Evolutionary conservation across 2,113 vertebrate species (phyloP).

Genomic region (Anarrhichthys ocellatus): DNA sequence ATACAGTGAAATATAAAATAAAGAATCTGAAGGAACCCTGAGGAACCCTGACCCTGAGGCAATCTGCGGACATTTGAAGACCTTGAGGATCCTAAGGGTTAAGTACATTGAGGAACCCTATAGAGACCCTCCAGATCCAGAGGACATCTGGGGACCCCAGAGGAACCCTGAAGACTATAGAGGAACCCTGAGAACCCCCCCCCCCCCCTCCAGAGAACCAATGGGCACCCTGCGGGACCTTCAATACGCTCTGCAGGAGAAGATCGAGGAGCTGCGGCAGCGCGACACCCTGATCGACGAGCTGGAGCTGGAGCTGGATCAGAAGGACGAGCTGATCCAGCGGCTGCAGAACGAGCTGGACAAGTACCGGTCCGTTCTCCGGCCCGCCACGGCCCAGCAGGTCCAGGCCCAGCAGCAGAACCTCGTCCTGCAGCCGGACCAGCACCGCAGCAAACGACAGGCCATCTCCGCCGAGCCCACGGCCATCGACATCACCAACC

Average conservation of each 20-base stretch:
- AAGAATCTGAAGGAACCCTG: neutral
- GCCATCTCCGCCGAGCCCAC: constrained; percentile 97
- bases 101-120: neutral
- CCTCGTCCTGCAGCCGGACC: constrained; percentile 88
- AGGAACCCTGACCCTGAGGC: neutral
- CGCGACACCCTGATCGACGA: constrained; percentile 96
- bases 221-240: constrained; percentile 97
- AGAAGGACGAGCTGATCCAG: constrained; percentile 98
- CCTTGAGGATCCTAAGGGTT: neutral
- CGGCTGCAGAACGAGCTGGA: constrained; percentile 97
- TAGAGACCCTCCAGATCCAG: neutral
- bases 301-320: constrained; percentile 97
- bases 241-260: constrained; percentile 97
- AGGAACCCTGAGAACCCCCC: neutral
- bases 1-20: too few species aligned
- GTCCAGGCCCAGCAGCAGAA: constrained; percentile 87
- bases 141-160: neutral
- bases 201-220: neutral
- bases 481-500: constrained; percentile 92
- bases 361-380: constrained; percentile 96
- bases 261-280: constrained; percentile 97
- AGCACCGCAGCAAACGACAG: constrained; percentile 95
- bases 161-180: neutral
- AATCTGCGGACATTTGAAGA: neutral
- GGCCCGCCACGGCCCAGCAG: constrained; percentile 88